These are phyloP conservation scores for Rhamphomyia laevipes DNA, from an alignment of 2,888 invertebrate species.

Conservation along the genomic window DNA sequence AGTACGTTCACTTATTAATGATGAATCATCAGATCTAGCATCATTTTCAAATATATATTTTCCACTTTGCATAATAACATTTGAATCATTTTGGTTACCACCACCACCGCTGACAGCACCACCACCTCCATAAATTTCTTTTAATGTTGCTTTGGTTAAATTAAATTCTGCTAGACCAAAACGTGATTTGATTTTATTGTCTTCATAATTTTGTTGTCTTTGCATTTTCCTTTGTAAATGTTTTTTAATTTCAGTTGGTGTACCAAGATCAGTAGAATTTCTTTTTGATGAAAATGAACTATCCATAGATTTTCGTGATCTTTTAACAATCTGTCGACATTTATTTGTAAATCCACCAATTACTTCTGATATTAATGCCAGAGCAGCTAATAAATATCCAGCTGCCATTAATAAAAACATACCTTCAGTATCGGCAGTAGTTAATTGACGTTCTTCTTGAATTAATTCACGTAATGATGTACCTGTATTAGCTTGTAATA, in stretches of 20 bases:
- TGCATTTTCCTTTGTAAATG: slow-evolving; percentile 20
- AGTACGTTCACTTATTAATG: slow-evolving; percentile 1
- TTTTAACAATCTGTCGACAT: slow-evolving; percentile 38
- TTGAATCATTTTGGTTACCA: slow-evolving; percentile 19
- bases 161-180: slow-evolving; percentile 31
- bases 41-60: slow-evolving; percentile 17
- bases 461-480: slow-evolving; percentile 35
- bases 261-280: slow-evolving; percentile 15
- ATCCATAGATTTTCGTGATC: slow-evolving; percentile 21
- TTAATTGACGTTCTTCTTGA: slow-evolving; percentile 59
- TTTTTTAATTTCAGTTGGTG: slow-evolving; percentile 14
- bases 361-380: slow-evolving; percentile 55
- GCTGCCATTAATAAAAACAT: slow-evolving; percentile 64
- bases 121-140: slow-evolving; percentile 25
- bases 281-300: slow-evolving; percentile 25
- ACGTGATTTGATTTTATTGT: slow-evolving; percentile 17
- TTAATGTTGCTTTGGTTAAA: slow-evolving; percentile 28
- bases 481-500: slow-evolving; percentile 47
- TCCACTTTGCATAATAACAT: slow-evolving; percentile 17
- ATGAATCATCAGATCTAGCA: slow-evolving; percentile 15
- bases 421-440: slow-evolving; percentile 68
- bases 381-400: slow-evolving; percentile 53
- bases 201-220: slow-evolving; percentile 17
- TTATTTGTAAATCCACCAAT: slow-evolving; percentile 55
- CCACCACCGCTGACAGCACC: slow-evolving; percentile 17